Base-by-base conservation (phyloP, 1,140 invertebrate species). In the Branchinecta lindahli region DNA sequence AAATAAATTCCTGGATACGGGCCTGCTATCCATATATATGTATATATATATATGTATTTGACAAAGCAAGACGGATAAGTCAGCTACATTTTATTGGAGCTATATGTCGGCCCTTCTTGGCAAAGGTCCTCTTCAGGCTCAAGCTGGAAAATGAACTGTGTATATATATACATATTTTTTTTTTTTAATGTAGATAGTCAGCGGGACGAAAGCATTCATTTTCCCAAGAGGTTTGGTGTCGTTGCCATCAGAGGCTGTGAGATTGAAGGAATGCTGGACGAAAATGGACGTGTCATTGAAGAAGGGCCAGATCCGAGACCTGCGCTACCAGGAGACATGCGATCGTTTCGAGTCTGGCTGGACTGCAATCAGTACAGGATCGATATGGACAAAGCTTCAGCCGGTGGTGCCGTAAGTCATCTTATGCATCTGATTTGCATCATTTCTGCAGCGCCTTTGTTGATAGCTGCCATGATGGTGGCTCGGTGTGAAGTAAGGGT, bases 251-350 rank as follows among this genome's bases (percentile, higher is more conserved):
- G 97, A 52, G 97, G 97, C 0, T 99, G 97, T 82, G 97, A 99
- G 81, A 87, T 99, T 33, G 96, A 99, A 81, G 96, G 96, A 15
- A 94, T 99, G 91, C 79, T 99, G n/a, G 95, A 98, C 78, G 87
- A 87, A 20, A 90, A 91, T 73, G 96, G 96, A 0, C 85, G 94
- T 73, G 90, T 99, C 2, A 96, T 99, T 70, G 96, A 99, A 80
- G 96, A 99, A 80, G 93, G 91, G 0, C 89, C 93, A 0, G 93
- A 96, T 74, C 93, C 93, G 0, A 83, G 87, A 72, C 92, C 92
- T 0, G 82, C 87, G 72, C 79, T 98, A 65, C 85, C 87, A 0
- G 94, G 94, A 0, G 94, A 98, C 75, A 85, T 85, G 9, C 83
- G 97, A 72, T 97, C 92, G 0, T 99, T 91, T 78, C 82, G 96